phyloP scores from a whole-genome alignment of 2,113 vertebrate species.

The Candoia aspera region DNA sequence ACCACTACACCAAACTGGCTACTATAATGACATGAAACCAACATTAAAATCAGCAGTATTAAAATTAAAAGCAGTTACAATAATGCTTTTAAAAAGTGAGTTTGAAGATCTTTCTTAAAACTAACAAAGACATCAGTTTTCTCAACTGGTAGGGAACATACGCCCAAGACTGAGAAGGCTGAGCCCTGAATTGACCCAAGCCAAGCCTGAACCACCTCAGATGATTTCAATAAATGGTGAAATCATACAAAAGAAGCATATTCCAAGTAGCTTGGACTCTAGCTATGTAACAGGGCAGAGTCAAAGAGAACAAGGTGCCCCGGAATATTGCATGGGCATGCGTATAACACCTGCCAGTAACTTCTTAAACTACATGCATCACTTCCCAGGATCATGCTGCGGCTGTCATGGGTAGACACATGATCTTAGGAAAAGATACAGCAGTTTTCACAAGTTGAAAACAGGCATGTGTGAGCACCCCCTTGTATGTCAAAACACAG shows the following conservation, averaged over 20 bases:
- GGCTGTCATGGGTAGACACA: background rate
- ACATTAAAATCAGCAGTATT: background rate
- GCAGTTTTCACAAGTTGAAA: background rate
- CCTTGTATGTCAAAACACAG: background rate
- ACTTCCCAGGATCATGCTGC: background rate
- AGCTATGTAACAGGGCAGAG: background rate
- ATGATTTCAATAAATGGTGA: too few relatives aligned
- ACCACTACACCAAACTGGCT: background rate
- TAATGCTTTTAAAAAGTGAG: background rate
- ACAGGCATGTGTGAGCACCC: background rate
- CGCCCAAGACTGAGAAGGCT: background rate
- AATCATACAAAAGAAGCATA: too few relatives aligned
- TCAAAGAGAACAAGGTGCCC: background rate
- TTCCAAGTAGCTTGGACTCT: background rate
- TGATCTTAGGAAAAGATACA: background rate
- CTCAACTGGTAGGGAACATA: background rate
- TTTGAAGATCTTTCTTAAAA: background rate
- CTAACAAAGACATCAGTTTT: background rate
- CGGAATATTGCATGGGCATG: background rate
- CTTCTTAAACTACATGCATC: background rate
- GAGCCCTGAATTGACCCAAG: background rate
- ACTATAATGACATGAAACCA: background rate
- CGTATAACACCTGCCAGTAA: background rate
- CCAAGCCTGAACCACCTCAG: too few relatives aligned
- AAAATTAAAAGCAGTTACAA: background rate